A percentile compares a stretch with the other conserved stretches of the same genome.
Evolutionary conservation across 1,140 invertebrate genomes (phyloP).

Genomic region (Trachymyrmex septentrionalis): DNA sequence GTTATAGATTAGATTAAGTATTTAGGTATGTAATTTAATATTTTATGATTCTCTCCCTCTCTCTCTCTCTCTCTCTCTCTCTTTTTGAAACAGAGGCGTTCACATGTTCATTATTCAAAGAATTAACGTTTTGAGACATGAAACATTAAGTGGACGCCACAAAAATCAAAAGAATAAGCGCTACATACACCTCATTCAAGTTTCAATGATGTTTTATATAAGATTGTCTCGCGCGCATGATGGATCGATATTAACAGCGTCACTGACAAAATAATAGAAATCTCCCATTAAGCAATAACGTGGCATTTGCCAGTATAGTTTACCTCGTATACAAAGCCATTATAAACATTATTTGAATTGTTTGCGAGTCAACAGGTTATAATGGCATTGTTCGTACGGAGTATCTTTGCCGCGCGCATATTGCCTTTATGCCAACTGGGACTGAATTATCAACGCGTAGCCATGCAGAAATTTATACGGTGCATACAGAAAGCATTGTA

Average conservation of each 20-base stretch:
- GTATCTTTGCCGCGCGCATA: conserved; percentile 47
- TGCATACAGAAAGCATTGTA: conserved; percentile 4
- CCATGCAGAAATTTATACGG: conserved; percentile 58
- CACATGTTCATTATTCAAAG: neutral
- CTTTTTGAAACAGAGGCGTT: neutral
- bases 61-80: too few species aligned
- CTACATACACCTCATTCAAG: neutral
- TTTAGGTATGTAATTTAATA: neutral
- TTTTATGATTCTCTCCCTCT: too few species aligned
- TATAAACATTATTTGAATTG: conserved; percentile 64
- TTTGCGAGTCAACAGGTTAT: conserved; percentile 57
- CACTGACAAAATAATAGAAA: conserved; percentile 49
- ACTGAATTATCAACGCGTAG: conserved; percentile 53
- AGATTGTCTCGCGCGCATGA: neutral
- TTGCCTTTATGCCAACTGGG: conserved; percentile 48
- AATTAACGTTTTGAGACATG: neutral
- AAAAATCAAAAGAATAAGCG: neutral
- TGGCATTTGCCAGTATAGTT: conserved; percentile 31
- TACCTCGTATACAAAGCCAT: conserved; percentile 48
- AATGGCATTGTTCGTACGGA: conserved; percentile 51
- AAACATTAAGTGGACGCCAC: neutral
- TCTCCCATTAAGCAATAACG: conserved; percentile 51
- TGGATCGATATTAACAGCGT: conserved; percentile 26
- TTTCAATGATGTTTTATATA: conserved; percentile 38
- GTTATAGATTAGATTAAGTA: neutral